Conservation (phyloP, 2,888 invertebrate genomes). For the Diaperis boleti region DNA sequence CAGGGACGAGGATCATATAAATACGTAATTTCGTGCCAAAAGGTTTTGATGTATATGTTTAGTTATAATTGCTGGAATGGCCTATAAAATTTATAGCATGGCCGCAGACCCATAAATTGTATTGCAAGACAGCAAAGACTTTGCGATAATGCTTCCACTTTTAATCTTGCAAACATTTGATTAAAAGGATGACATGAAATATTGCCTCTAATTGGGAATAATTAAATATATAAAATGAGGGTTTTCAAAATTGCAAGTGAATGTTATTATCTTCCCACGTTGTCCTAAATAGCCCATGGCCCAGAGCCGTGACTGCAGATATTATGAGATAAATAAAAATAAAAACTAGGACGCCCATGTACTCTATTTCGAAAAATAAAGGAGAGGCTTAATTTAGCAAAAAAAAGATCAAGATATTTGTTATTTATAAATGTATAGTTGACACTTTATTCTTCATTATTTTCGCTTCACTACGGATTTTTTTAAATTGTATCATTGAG, state of each 20-base stretch:
- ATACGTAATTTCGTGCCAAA: constrained; percentile 36
- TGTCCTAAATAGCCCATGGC: constrained; percentile 19
- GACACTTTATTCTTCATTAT: no score
- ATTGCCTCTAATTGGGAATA: constrained; percentile 29
- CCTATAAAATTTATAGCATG: constrained; percentile 34
- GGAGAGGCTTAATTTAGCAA: no score
- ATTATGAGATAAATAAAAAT: no score
- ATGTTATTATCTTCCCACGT: constrained; percentile 25
- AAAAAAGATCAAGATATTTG: no score
- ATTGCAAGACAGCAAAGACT: constrained; percentile 26
- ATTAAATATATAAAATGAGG: constrained; percentile 29
- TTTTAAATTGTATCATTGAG: no score
- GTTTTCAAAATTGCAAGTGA: constrained; percentile 15
- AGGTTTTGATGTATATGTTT: constrained; percentile 37
- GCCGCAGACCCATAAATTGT: constrained; percentile 31
- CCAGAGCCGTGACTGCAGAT: no score
- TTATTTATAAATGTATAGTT: no score
- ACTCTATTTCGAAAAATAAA: no score
- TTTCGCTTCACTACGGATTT: no score
- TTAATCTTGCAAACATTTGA: constrained; percentile 32
- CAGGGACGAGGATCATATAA: constrained; percentile 30
- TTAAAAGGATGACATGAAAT: constrained; percentile 33
- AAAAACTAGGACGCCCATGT: no score
- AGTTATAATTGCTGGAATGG: constrained; percentile 32
- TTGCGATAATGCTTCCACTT: constrained; percentile 35